These are phyloP conservation scores for Plebejus anna DNA, from an alignment of 2,888 invertebrate species.

Conservation along the genomic window DNA sequence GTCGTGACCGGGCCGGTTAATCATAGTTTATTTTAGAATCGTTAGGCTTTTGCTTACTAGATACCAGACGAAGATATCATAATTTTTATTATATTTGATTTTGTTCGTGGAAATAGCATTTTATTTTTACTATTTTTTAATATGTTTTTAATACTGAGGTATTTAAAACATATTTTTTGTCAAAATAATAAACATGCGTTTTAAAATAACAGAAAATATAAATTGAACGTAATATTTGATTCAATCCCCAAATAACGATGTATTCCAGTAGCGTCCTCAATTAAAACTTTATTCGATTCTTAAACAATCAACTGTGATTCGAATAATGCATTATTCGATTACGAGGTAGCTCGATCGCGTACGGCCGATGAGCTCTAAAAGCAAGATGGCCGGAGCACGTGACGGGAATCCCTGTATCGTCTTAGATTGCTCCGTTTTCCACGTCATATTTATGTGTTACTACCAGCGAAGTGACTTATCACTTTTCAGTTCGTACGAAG, in stretches of 20 bases:
- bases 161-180: too few relatives aligned
- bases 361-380: constrained; percentile 48
- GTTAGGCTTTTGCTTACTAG: too few relatives aligned
- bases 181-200: not conserved
- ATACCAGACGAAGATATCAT: too few relatives aligned
- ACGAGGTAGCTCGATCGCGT: constrained; percentile 41
- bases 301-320: constrained; percentile 26
- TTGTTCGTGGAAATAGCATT: not conserved
- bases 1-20: too few relatives aligned
- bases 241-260: constrained; percentile 32
- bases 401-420: constrained; percentile 46
- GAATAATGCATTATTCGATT: constrained; percentile 35
- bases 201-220: not conserved
- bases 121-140: too few relatives aligned
- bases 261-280: constrained; percentile 30
- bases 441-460: constrained; percentile 26
- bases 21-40: too few relatives aligned
- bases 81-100: not conserved
- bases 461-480: constrained; percentile 6
- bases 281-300: constrained; percentile 21
- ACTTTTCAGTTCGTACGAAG: not conserved
- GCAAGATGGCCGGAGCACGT: constrained; percentile 57
- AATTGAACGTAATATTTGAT: not conserved
- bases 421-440: constrained; percentile 51
- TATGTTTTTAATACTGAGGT: too few relatives aligned